Percentiles rank a stretch among this genome's conserved stretches.
Conservation (phyloP, 1,140 invertebrate species). For the Drosophila kurseongensis region DNA sequence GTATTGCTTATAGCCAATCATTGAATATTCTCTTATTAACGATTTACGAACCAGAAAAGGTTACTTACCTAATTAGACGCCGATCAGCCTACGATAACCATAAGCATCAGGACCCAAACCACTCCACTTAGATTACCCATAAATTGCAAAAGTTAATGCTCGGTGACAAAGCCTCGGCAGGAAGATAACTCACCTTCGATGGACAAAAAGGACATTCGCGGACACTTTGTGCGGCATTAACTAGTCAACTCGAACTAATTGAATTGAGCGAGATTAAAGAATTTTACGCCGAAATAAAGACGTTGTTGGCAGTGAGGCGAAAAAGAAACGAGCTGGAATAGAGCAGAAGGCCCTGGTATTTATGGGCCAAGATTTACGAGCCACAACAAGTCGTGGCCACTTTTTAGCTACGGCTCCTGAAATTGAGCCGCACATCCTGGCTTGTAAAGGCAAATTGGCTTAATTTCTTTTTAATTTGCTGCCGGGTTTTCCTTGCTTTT, state of each 20-base stretch:
- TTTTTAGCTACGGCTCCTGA: slow-evolving; percentile 35
- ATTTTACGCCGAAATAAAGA: slow-evolving; percentile 81
- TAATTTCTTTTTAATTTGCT: slow-evolving; percentile 84
- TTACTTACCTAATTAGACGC: slow-evolving; percentile 31
- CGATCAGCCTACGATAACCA: slow-evolving; percentile 21
- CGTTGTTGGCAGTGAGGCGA: slow-evolving; percentile 51
- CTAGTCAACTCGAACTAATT: slow-evolving; percentile 84
- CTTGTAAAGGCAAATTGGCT: slow-evolving; percentile 72
- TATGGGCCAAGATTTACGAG: slow-evolving; percentile 80
- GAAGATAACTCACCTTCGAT: slow-evolving; percentile 46
- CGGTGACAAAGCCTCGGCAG: slow-evolving; percentile 48
- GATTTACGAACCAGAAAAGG: not conserved
- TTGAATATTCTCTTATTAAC: too few relatives aligned
- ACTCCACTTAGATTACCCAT: slow-evolving; percentile 44
- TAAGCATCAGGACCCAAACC: slow-evolving; percentile 10
- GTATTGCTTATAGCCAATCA: too few relatives aligned
- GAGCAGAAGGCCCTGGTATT: slow-evolving; percentile 54
- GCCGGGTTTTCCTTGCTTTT: slow-evolving; percentile 41
- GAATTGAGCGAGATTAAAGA: slow-evolving; percentile 84
- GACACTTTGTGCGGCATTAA: slow-evolving; percentile 64
- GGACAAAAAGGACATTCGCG: slow-evolving; percentile 53
- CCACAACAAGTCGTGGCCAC: slow-evolving; percentile 64
- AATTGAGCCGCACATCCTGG: slow-evolving; percentile 55
- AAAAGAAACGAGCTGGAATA: slow-evolving; percentile 17
- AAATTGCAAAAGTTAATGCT: slow-evolving; percentile 79